These are phyloP conservation scores for Notarius quadriscutis DNA, from an alignment of 2,113 vertebrate genomes.

Conservation along the genomic window DNA sequence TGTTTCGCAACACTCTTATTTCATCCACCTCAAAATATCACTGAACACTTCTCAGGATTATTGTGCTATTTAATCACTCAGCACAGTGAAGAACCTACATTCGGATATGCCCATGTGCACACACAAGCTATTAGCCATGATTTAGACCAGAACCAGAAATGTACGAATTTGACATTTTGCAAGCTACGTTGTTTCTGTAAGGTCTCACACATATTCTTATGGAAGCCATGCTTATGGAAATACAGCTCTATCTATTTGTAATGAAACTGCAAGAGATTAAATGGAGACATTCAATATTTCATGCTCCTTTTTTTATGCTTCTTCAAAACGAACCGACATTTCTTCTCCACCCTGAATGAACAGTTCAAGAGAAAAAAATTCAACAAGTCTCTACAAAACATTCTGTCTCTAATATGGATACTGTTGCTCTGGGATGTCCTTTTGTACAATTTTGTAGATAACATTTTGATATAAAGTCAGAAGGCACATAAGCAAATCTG, in stretches of 20 bases:
- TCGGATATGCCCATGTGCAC: not conserved
- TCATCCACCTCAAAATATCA: not conserved
- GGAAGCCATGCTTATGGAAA: no score
- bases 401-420: not conserved
- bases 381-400: not conserved
- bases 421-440: not conserved
- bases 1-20: not conserved
- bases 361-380: not conserved
- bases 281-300: not conserved
- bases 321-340: not conserved
- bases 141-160: not conserved
- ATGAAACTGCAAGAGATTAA: not conserved
- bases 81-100: not conserved
- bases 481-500: not conserved
- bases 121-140: not conserved
- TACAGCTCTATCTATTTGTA: not conserved
- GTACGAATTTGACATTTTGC: not conserved
- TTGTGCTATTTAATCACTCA: not conserved
- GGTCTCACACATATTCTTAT: not conserved
- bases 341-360: not conserved
- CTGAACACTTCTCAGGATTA: not conserved
- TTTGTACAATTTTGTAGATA: not conserved
- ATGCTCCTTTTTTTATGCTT: not conserved
- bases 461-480: not conserved
- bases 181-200: not conserved